A percentile compares a stretch with the other conserved stretches of the same genome.
Conservation (phyloP, 2,113 vertebrate genomes). For the Coptodon rendalli region DNA sequence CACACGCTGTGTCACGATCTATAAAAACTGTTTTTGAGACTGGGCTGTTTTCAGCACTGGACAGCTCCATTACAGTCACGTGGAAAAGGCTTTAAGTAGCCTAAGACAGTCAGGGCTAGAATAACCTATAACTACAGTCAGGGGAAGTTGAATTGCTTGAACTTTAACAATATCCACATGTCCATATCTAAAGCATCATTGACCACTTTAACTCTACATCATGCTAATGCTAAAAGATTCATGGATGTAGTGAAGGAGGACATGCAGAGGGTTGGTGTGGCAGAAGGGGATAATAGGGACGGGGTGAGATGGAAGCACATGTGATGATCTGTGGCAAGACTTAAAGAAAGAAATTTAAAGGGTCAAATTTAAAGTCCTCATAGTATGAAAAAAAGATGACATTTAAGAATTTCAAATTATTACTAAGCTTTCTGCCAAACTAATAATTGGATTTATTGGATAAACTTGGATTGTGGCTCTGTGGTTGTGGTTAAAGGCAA, state of each 20-base stretch:
- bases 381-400: background rate
- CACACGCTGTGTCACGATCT: background rate
- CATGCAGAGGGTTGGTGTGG: background rate
- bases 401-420: background rate
- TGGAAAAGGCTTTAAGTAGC: background rate
- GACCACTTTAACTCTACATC: background rate
- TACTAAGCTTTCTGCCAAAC: background rate
- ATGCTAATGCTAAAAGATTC: background rate
- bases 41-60: conserved; percentile 28
- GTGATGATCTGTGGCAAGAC: background rate
- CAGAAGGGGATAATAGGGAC: background rate
- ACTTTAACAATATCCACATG: background rate
- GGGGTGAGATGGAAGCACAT: background rate
- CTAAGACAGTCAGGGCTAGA: background rate
- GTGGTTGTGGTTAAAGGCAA: background rate
- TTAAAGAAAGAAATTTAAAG: background rate
- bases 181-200: background rate
- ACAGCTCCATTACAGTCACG: conserved; percentile 10
- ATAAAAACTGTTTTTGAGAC: background rate
- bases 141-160: background rate
- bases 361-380: background rate
- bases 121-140: background rate
- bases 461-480: background rate
- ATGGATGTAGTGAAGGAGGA: background rate
- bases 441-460: background rate